Evolutionary conservation across 2,113 vertebrate genomes (phyloP), one percentile per base, ranked within the genome.

Genomic region (Semicossyphus pulcher): DNA sequence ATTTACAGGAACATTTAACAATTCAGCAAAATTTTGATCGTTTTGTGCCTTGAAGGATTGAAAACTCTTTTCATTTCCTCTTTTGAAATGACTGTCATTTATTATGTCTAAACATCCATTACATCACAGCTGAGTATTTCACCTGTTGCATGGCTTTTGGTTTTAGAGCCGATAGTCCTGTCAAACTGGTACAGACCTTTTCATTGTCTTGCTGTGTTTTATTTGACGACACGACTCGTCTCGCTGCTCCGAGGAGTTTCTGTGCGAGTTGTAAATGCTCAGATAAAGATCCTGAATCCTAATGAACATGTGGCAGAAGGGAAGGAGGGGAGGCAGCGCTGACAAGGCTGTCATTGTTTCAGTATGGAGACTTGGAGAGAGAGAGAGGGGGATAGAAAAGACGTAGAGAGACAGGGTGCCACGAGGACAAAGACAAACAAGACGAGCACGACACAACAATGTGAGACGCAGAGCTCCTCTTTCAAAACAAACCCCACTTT

Each of bases 311-410:
- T 86, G 81, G 76, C 42, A 1, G 57, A 10, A 26, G 57, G 37
- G 72, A 18, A 9, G 59, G 59, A 68, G 72, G 85, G 80, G 39
- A 37, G 76, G 79, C 32, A 39, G 49, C 37, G 47, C 80, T 66
- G 63, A 94, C 92, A 93, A 91, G 90, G 87, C 81, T 49, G 26
- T 66, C 76, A 85, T 90, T 91, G 90, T 92, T 64, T 26, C 41
- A 47, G 74, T 26, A 59, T 10, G 23, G 74, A 59, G 65, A 65
- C 28, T 8, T 37, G 51, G 36, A 67, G 72, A 32, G 53, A 57
- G 42, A 26, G 48, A 45, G n/a, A 6, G 48, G 25, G 42, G 6
- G 51, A 53, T 25, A 47, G 45, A 48, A 57, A 31, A 45, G 45
- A 71, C 8, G 20, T 12, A 61, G 58, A 14, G n/a, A 15, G 25